Base-by-base conservation (phyloP, 2,797 vertebrate species). In the Ispidina picta region DNA sequence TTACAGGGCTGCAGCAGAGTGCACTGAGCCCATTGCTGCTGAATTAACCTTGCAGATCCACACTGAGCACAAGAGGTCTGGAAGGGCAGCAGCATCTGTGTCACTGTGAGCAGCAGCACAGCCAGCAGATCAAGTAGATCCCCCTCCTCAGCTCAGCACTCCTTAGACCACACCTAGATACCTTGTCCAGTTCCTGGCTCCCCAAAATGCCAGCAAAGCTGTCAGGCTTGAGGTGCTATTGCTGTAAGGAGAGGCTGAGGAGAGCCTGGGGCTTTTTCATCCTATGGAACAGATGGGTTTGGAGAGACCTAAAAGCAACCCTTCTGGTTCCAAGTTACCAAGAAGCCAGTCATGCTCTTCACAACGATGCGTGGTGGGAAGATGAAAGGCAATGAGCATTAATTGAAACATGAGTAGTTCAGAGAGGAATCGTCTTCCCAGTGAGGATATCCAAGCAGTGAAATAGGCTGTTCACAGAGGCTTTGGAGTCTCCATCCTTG, bases 1-100 rank as follows among this genome's bases (percentile, higher is more conserved):
- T 1, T 1, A 11, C 26, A 23, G 35, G 64, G 23, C n/a, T 44
- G 37, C 2, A 0, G 16, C 29, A 54, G 49, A 15, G 10, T 0
- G 5, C n/a, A 19, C 66, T 13, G 29, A 17, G 22, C 21, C 15
- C 13, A 2, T 33, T n/a, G 6, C 55, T 76, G 72, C 60, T 28
- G 25, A 55, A 64, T 64, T 22, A 70, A 73, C 25, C 52, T 33
- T 52, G 60, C n/a, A 48, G 52, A 18, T 48, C 15, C 3, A 2
- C 4, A 16, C 17, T 19, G 39, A 55, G 15, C 21, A 15, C 1
- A 1, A 31, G 44, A 55, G 18, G 31, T 54, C 33, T 43, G 29
- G 15, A 66, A 48, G 43, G 16, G 8, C 29, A 79, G 44, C 16
- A 65, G 31, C 52, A 11, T 20, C 48, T 49, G 33, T 5, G 26